Conservation (phyloP, 1,140 invertebrate species). For the Mamestra configurata region DNA sequence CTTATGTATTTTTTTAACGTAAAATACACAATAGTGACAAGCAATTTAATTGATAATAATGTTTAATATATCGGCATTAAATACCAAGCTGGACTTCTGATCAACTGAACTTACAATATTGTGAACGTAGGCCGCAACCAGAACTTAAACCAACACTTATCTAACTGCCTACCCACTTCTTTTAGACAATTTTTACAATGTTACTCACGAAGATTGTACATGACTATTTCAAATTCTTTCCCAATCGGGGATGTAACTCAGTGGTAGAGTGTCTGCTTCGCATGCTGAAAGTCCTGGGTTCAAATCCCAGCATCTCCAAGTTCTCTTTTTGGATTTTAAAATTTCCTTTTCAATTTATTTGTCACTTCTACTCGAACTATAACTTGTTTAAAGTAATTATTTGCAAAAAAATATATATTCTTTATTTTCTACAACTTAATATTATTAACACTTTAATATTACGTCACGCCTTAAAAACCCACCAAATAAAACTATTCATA, state of each 20-base stretch:
- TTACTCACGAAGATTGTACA: not conserved
- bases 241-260: slow-evolving; percentile 59
- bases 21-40: not conserved
- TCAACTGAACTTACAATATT: too few species aligned
- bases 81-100: too few species aligned
- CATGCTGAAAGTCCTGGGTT: slow-evolving; percentile 62
- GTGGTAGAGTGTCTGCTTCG: slow-evolving; percentile 63
- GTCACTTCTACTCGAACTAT: not conserved
- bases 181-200: not conserved
- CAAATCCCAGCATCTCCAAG: slow-evolving; percentile 61
- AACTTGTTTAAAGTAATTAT: too few species aligned
- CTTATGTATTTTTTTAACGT: too few species aligned
- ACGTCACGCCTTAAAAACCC: not conserved
- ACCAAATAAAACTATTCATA: not conserved
- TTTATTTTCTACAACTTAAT: too few species aligned
- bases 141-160: not conserved
- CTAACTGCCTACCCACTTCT: not conserved
- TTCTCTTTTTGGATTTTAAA: not conserved
- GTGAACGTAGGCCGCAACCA: not conserved
- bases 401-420: too few species aligned
- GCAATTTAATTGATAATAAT: not conserved
- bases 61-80: too few species aligned
- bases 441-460: too few species aligned
- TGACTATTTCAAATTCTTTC: slow-evolving; percentile 1
- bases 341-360: not conserved